These are phyloP conservation scores for Holcopasites calliopsidis DNA, from an alignment of 1,140 invertebrate genomes.

Conservation along the genomic window DNA sequence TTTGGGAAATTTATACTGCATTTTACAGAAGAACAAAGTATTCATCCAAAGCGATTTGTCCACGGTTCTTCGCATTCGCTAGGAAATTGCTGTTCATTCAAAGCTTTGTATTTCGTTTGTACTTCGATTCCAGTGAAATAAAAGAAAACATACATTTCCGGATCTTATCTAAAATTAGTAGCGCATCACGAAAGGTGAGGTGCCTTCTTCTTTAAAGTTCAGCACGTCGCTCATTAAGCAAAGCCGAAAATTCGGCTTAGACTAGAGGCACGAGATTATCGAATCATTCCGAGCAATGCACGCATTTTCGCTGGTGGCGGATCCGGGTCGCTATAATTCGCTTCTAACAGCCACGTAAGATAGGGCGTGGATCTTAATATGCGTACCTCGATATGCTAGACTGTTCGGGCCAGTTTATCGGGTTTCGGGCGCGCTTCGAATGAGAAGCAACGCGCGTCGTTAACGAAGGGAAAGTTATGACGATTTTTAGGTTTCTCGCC, in stretches of 20 bases:
- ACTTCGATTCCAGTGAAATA: no score
- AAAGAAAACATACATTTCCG: no score
- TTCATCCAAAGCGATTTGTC: neutral
- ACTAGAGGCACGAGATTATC: neutral
- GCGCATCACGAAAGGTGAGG: no score
- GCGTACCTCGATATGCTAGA: constrained; percentile 38
- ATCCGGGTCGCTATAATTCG: constrained; percentile 50
- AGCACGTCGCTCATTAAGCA: no score
- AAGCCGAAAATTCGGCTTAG: no score
- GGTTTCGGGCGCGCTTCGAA: constrained; percentile 34
- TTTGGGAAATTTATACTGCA: neutral
- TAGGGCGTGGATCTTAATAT: constrained; percentile 48
- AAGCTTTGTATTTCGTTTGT: no score
- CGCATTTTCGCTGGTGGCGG: constrained; percentile 17
- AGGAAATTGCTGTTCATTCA: neutral
- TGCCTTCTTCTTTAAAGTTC: no score
- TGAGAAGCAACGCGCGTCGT: constrained; percentile 30
- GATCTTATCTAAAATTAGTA: no score
- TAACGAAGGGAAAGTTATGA: constrained; percentile 59
- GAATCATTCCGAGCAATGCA: neutral
- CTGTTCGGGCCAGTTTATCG: constrained; percentile 17
- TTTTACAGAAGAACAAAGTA: neutral
- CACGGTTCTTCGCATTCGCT: no score
- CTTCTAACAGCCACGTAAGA: constrained; percentile 27
- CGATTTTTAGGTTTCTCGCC: constrained; percentile 13